These are phyloP conservation scores for Miichthys miiuy DNA, from an alignment of 2,797 vertebrate genomes.

Conservation along the genomic window DNA sequence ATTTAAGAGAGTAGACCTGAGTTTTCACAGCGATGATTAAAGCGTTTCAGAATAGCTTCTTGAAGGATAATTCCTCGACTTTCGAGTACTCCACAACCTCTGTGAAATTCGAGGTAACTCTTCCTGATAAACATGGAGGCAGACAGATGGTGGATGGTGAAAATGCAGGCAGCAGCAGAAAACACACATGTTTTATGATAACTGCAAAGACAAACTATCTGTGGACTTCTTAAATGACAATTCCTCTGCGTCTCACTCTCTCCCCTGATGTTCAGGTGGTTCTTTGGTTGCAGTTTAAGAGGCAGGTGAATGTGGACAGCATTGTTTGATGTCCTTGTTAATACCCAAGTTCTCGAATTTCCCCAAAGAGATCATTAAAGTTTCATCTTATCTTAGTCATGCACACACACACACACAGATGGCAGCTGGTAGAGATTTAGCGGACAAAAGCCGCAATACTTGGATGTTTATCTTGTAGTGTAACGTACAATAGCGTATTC, in stretches of 20 bases:
- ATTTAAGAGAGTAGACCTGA: slow-evolving; percentile 33
- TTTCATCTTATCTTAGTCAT: slow-evolving; percentile 64
- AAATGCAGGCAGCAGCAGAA: slow-evolving; percentile 45
- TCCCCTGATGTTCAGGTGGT: slow-evolving; percentile 20
- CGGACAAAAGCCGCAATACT: slow-evolving; percentile 63
- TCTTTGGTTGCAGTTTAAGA: slow-evolving; percentile 34
- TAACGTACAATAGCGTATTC: slow-evolving; percentile 47
- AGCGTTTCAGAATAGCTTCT: slow-evolving; percentile 28
- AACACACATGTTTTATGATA: slow-evolving; percentile 46
- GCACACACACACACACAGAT: slow-evolving; percentile 60
- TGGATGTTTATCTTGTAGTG: slow-evolving; percentile 63
- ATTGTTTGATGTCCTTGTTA: slow-evolving; percentile 66
- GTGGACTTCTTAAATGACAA: slow-evolving; percentile 22
- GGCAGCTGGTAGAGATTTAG: slow-evolving; percentile 60
- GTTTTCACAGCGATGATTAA: slow-evolving; percentile 20
- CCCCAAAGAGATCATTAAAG: slow-evolving; percentile 62
- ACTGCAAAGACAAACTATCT: slow-evolving; percentile 32
- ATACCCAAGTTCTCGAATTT: slow-evolving; percentile 51
- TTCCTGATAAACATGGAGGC: slow-evolving; percentile 28
- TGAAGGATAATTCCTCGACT: slow-evolving; percentile 32
- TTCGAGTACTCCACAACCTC: slow-evolving; percentile 6
- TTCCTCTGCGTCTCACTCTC: slow-evolving; percentile 31
- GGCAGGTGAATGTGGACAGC: slow-evolving; percentile 47
- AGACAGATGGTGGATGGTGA: slow-evolving; percentile 55
- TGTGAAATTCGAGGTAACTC: slow-evolving; percentile 41